phyloP scores from a whole-genome alignment of 2,113 vertebrate genomes.

The Mustela nigripes region DNA sequence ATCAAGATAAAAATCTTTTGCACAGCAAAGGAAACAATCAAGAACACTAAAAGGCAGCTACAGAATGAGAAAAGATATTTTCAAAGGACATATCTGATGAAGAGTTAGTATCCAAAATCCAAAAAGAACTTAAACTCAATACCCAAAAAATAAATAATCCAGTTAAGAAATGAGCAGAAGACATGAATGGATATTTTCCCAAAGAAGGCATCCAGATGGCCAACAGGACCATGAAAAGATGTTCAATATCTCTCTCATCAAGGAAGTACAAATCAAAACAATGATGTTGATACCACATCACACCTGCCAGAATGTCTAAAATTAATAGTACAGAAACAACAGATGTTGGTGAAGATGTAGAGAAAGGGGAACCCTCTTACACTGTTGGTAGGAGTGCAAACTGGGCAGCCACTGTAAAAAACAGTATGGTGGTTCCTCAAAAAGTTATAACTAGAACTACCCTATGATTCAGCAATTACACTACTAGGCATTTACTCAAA shows the following conservation, averaged over 20 bases:
- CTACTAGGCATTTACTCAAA: not conserved
- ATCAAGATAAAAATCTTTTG: no score
- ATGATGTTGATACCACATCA: not conserved
- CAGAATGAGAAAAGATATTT: no score
- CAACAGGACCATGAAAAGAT: not conserved
- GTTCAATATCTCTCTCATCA: not conserved
- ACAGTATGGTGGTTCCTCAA: not conserved
- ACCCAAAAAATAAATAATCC: no score
- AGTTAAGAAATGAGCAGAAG: no score
- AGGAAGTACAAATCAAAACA: not conserved
- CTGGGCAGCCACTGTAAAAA: not conserved
- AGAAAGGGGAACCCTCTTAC: not conserved
- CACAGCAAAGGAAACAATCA: no score
- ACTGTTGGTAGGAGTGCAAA: not conserved
- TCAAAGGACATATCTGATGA: no score
- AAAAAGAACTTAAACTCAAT: no score
- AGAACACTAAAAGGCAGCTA: no score
- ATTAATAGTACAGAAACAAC: not conserved
- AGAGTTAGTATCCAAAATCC: no score
- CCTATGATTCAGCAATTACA: not conserved
- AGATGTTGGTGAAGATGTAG: no score
- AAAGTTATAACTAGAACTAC: not conserved
- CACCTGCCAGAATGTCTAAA: not conserved
- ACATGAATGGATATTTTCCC: no score
- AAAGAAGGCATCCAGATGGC: no score